A percentile compares a stretch with the other conserved stretches of the same genome.
phyloP scores from a whole-genome alignment of 2,113 vertebrate species.

The Mustela nigripes region DNA sequence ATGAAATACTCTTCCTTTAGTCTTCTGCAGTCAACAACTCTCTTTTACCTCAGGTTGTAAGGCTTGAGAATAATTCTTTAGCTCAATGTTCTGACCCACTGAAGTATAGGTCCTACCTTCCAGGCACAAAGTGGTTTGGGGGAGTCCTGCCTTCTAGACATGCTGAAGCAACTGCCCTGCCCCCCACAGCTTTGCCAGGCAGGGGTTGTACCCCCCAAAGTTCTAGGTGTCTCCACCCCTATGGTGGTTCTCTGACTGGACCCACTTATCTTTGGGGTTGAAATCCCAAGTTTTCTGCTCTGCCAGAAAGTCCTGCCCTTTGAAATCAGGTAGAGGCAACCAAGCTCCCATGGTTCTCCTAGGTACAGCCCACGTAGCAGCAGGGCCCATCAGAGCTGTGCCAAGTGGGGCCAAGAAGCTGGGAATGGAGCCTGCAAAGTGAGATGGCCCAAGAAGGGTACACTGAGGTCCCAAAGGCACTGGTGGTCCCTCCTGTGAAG shows the following conservation, averaged over 20 bases:
- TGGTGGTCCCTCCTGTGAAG: neutral
- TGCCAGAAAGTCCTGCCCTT: neutral
- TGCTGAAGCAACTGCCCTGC: neutral
- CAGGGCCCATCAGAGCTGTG: neutral
- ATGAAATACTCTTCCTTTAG: neutral
- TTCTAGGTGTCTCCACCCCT: neutral
- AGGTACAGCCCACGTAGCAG: neutral
- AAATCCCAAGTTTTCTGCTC: neutral
- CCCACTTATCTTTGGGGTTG: neutral
- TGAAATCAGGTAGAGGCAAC: neutral
- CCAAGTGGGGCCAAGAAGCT: neutral
- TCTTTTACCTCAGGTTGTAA: neutral
- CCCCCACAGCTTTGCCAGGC: neutral
- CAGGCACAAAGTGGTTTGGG: neutral
- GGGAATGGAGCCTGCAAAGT: neutral
- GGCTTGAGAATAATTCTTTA: too few relatives aligned
- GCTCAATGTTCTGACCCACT: neutral
- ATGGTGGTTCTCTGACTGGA: neutral
- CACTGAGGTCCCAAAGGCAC: neutral
- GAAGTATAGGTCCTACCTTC: neutral
- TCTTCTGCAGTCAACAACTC: neutral
- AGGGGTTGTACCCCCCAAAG: neutral
- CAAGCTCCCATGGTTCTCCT: neutral
- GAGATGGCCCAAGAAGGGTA: neutral
- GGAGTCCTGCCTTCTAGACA: neutral